Evolutionary conservation across 2,797 vertebrate genomes (phyloP).

Genomic region (Centroberyx gerrardi): DNA sequence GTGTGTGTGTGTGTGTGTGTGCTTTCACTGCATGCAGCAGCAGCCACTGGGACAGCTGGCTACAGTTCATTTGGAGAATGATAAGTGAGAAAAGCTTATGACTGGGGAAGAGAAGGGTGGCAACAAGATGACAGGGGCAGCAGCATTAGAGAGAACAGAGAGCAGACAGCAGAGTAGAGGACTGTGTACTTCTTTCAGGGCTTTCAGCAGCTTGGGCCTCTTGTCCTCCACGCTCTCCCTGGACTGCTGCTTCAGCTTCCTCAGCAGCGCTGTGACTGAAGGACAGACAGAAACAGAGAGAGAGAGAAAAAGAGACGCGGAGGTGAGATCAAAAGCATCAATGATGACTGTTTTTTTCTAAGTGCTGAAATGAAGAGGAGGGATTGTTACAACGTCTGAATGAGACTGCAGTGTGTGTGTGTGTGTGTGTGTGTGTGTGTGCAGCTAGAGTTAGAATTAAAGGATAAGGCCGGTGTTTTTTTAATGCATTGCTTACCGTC

Average conservation of each 20-base stretch:
- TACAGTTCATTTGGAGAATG: neutral
- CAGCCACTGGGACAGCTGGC: no score
- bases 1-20: no score
- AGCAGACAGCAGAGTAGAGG: slow-evolving; percentile 4
- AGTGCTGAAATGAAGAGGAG: no score
- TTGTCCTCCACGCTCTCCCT: slow-evolving; percentile 98
- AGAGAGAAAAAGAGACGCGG: neutral
- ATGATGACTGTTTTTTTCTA: neutral
- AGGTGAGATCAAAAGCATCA: slow-evolving; percentile 21
- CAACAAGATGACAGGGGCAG: slow-evolving; percentile 76
- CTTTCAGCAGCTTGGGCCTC: slow-evolving; percentile 94
- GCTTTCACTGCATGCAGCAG: neutral
- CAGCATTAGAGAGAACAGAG: slow-evolving; percentile 78
- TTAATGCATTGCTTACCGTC: no score
- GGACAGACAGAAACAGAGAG: slow-evolving; percentile 6
- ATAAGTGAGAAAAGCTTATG: neutral
- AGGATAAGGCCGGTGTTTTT: no score
- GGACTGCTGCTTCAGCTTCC: slow-evolving; percentile 97
- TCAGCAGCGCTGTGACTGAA: slow-evolving; percentile 94
- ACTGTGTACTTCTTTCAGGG: slow-evolving; percentile 92
- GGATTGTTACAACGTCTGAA: no score
- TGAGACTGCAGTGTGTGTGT: no score
- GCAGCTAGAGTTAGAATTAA: no score
- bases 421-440: no score
- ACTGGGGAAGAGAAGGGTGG: neutral